Evolutionary conservation across 2,797 vertebrate species (phyloP).

Genomic region (Triplophysa yarkandensis): DNA sequence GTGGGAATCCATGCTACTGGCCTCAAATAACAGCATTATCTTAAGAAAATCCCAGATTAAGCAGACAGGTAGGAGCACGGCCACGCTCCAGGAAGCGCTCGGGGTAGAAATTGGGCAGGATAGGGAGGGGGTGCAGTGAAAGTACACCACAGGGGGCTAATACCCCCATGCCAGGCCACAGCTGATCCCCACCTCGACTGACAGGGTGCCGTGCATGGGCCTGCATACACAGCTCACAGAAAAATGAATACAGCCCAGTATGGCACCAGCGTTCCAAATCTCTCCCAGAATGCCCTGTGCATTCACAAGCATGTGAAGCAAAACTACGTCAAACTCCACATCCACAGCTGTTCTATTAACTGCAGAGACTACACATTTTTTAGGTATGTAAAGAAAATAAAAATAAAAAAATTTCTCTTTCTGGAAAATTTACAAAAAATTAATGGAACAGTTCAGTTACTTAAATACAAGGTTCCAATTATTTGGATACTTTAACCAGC

Average conservation of each 20-base stretch:
- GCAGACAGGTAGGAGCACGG: conserved; percentile 84
- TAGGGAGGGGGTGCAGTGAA: conserved; percentile 78
- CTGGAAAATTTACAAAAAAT: too few species aligned
- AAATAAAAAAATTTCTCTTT: too few species aligned
- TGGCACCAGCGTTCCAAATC: conserved; percentile 24
- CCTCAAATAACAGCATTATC: conserved; percentile 88
- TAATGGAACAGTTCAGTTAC: too few species aligned
- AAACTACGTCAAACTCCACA: conserved; percentile 6
- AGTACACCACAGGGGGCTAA: conserved; percentile 92
- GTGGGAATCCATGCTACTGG: conserved; percentile 81
- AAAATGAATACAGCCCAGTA: conserved; percentile 30
- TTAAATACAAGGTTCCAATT: too few species aligned
- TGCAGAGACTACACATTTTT: background rate
- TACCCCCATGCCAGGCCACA: conserved; percentile 91
- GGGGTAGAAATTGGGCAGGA: conserved; percentile 62
- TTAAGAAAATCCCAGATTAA: conserved; percentile 91
- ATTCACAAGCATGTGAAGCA: conserved; percentile 14
- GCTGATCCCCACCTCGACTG: conserved; percentile 94
- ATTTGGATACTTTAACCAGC: too few species aligned
- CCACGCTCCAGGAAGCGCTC: conserved; percentile 66
- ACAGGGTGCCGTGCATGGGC: conserved; percentile 82
- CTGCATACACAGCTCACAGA: conserved; percentile 80
- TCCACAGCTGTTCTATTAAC: background rate
- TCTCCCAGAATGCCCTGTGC: conserved; percentile 25
- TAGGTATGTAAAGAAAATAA: background rate